Conservation (phyloP, 2,113 vertebrate genomes). For the Anoplopoma fimbria region DNA sequence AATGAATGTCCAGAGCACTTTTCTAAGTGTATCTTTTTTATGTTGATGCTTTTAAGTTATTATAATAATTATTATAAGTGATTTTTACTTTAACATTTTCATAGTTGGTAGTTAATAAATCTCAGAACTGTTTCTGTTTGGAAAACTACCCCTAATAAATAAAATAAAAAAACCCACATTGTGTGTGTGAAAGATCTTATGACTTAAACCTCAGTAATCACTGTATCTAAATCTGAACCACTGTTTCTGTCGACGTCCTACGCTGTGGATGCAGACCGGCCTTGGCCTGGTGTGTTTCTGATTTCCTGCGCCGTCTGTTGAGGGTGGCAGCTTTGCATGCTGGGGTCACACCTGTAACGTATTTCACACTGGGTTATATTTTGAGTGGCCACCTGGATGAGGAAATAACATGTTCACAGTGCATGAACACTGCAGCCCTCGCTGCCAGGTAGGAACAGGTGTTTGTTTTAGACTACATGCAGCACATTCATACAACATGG, state of each 20-base stretch:
- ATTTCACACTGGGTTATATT: conserved; percentile 79
- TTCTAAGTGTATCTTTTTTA: neutral
- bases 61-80: no score
- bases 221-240: neutral
- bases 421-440: conserved; percentile 69
- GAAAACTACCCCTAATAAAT: no score
- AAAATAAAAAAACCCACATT: neutral
- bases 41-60: neutral
- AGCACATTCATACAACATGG: conserved; percentile 29
- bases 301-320: conserved; percentile 71
- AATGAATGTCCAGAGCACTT: neutral
- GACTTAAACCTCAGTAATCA: neutral
- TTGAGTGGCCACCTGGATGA: conserved; percentile 80
- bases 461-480: conserved; percentile 61
- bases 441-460: conserved; percentile 75
- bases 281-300: conserved; percentile 61
- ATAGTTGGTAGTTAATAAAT: neutral
- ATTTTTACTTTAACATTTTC: neutral
- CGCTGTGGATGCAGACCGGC: conserved; percentile 22
- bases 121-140: neutral
- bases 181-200: neutral
- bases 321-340: conserved; percentile 75
- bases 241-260: conserved; percentile 15
- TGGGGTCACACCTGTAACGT: conserved; percentile 81
- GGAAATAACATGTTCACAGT: conserved; percentile 80